These are phyloP conservation scores for Acipenser ruthenus DNA, from an alignment of 2,797 vertebrate species.

Conservation along the genomic window DNA sequence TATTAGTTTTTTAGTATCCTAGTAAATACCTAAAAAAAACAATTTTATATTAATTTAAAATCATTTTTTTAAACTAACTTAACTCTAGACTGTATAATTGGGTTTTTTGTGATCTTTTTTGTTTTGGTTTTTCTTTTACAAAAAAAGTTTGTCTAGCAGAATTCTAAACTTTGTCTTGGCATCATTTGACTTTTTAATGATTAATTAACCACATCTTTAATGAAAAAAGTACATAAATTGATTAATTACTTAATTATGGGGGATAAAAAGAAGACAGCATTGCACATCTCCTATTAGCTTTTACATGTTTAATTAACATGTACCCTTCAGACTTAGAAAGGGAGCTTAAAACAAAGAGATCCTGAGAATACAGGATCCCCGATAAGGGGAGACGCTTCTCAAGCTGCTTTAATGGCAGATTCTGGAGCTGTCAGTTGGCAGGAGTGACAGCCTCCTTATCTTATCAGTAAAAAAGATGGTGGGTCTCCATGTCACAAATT, in stretches of 20 bases:
- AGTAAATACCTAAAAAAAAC: no score
- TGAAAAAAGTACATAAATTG: neutral
- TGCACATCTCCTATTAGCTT: neutral
- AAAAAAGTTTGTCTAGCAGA: no score
- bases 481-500: no score
- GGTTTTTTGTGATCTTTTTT: no score
- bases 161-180: no score
- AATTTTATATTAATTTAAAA: no score
- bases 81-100: no score
- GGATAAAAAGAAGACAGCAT: neutral
- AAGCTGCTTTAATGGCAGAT: neutral
- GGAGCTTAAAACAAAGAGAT: neutral
- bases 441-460: neutral
- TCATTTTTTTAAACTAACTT: no score
- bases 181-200: neutral
- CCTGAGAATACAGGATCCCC: neutral
- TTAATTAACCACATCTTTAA: neutral
- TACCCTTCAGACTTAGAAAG: neutral
- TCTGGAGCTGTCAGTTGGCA: neutral
- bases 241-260: neutral
- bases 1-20: no score
- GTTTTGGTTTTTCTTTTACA: no score
- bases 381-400: slow-evolving; percentile 1
- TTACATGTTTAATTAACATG: slow-evolving; percentile 1
- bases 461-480: no score